Evolutionary conservation across 2,797 vertebrate genomes (phyloP).

Genomic region (Thaleichthys pacificus): DNA sequence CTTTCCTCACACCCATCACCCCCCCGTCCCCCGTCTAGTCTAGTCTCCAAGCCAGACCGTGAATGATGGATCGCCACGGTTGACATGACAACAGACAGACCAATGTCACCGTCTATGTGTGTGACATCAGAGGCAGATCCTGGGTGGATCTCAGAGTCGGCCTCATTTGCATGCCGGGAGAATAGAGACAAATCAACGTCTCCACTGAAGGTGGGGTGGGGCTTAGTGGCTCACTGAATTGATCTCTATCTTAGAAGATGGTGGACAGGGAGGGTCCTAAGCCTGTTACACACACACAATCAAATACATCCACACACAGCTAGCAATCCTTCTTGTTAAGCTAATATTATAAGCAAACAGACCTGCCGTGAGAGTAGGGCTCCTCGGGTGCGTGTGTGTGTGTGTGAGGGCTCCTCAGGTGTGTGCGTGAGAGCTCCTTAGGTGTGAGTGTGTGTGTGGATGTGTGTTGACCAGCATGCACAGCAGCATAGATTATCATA

Average conservation of each 20-base stretch:
- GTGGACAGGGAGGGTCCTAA: background rate
- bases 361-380: background rate
- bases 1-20: background rate
- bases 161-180: background rate
- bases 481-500: background rate
- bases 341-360: background rate
- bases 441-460: background rate
- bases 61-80: conserved; percentile 2
- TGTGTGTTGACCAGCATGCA: background rate
- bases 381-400: conserved; percentile 5
- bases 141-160: too few species aligned
- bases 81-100: conserved; percentile 18
- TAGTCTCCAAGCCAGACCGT: background rate
- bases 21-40: background rate
- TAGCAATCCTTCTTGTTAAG: background rate
- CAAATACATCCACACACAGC: too few species aligned
- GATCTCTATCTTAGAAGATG: background rate
- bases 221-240: background rate
- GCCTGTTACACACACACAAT: background rate
- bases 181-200: background rate
- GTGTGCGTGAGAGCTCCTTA: too few species aligned
- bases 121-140: background rate
- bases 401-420: background rate
- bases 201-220: background rate
- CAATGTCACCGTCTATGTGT: conserved; percentile 3